A percentile compares a stretch with the other conserved stretches of the same genome.
Evolutionary conservation across 2,797 vertebrate species (phyloP).

Genomic region (Cercopithecus diana): DNA sequence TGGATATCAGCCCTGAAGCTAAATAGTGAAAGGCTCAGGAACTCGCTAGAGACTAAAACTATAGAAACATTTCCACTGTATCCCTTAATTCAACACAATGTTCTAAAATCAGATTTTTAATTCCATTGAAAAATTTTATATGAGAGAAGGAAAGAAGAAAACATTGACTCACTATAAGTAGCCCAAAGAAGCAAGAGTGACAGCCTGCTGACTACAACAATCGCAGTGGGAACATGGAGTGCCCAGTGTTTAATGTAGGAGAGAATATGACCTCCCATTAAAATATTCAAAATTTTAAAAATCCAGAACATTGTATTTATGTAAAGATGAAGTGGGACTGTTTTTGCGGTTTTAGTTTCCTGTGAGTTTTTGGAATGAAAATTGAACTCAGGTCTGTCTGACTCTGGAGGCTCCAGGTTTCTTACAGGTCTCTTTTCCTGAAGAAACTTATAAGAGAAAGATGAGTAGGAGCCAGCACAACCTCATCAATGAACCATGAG

Average conservation of each 20-base stretch:
- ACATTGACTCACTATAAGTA: background rate
- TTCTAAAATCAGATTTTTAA: constrained; percentile 13
- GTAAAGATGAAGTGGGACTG: background rate
- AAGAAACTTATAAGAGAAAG: background rate
- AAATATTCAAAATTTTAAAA: background rate
- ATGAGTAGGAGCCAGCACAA: background rate
- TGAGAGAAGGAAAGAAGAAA: background rate
- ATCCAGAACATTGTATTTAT: background rate
- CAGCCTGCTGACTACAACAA: background rate
- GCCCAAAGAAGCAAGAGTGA: background rate
- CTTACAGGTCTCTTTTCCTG: background rate
- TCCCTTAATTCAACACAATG: background rate
- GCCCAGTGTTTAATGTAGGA: background rate
- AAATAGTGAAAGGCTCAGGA: background rate
- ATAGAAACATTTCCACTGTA: background rate
- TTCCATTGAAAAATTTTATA: background rate
- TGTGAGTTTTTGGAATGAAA: background rate
- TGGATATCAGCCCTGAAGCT: background rate
- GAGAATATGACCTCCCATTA: background rate
- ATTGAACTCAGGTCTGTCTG: background rate
- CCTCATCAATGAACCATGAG: background rate
- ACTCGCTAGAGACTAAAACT: background rate
- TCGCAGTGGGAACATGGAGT: background rate
- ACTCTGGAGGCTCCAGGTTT: background rate
- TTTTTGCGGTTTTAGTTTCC: background rate